A percentile compares a stretch with the other conserved stretches of the same genome.
Evolutionary conservation across 1,140 invertebrate species (phyloP).

Genomic region (Psix sp.): DNA sequence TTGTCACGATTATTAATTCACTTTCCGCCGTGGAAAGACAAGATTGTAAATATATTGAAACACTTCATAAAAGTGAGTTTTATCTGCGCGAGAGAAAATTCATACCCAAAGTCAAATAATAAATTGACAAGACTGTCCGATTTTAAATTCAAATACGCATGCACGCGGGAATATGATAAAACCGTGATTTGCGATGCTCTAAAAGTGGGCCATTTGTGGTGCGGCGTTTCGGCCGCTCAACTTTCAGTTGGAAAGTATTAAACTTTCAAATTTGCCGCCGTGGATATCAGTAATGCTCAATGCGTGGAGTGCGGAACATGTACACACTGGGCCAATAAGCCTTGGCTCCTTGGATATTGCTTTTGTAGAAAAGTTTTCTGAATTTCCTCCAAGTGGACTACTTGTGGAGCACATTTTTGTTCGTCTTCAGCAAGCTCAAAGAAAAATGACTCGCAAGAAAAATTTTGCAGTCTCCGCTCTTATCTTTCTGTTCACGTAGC

Average conservation of each 20-base stretch:
- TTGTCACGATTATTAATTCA: no score
- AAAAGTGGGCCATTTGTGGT: constrained; percentile 23
- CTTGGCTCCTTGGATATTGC: constrained; percentile 31
- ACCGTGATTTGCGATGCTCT: constrained; percentile 26
- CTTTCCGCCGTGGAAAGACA: no score
- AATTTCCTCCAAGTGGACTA: constrained; percentile 32
- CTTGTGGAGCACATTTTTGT: constrained; percentile 32
- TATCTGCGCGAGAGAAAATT: no score
- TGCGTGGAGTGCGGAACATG: no score
- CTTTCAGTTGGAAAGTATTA: constrained; percentile 43
- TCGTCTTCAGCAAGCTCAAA: constrained; percentile 41
- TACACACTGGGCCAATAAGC: constrained; percentile 38
- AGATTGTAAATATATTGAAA: no score
- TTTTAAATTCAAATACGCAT: constrained; percentile 45
- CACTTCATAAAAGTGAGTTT: no score
- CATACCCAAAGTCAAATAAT: constrained; percentile 25
- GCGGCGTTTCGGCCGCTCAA: constrained; percentile 15
- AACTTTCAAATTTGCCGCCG: constrained; percentile 54
- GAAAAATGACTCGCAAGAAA: constrained; percentile 54
- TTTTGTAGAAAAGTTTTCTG: constrained; percentile 35
- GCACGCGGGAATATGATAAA: constrained; percentile 37
- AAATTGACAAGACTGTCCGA: constrained; percentile 26
- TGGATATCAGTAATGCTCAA: constrained; percentile 37
- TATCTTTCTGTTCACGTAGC: constrained; percentile 46
- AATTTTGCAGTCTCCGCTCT: constrained; percentile 35